Evolutionary conservation across 1,140 invertebrate genomes (phyloP), one percentile per base, ranked within the genome.

Genomic region (Drosophila trapezifrons): DNA sequence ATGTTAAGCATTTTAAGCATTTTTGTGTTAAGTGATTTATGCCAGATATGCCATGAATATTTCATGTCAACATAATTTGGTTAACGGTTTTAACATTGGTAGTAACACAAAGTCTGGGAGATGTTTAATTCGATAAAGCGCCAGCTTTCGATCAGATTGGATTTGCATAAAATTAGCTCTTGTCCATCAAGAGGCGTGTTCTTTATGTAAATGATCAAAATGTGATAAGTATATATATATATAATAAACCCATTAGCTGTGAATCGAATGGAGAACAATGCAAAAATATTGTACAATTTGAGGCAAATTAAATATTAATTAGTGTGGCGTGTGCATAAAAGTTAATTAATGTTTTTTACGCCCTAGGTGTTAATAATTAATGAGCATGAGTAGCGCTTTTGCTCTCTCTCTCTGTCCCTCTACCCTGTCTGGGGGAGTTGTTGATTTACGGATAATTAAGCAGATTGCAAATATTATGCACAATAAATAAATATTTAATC

Each of bases 291-390:
- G 45, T 51, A 73, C 59, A 73, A 67, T 80, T 80, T 80, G 45
- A 80, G 69, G 69, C 60, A 70, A 69, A 89, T 89, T 84, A 84
- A 84, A 78, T 72, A 77, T 80, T 89, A 87, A 87, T 87, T 89
- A 83, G 64, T 63, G 42, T 78, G 72, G 79, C 73, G 69, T 87
- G 83, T 87, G 65, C 66, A 89, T 84, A 64, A 63, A 60, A 71
- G 49, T 78, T 83, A 89, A 87, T 87, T 89, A 83, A 71, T 73
- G 76, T 67, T 82, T 73, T 87, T 89, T 71, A 71, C 84, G 84
- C 84, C 80, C 62, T 77, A 67, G 83, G 83, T 83, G 83, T 74
- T 80, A 87, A 87, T 87, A 73, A 76, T 82, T 70, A 73, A 79
- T 76, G 67, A 73, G 49, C 45, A 42, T 85, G 70, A 65, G 81